Evolutionary conservation across 2,888 invertebrate genomes (phyloP), one percentile per base, ranked within the genome.

Genomic region (Cotesia congregata): DNA sequence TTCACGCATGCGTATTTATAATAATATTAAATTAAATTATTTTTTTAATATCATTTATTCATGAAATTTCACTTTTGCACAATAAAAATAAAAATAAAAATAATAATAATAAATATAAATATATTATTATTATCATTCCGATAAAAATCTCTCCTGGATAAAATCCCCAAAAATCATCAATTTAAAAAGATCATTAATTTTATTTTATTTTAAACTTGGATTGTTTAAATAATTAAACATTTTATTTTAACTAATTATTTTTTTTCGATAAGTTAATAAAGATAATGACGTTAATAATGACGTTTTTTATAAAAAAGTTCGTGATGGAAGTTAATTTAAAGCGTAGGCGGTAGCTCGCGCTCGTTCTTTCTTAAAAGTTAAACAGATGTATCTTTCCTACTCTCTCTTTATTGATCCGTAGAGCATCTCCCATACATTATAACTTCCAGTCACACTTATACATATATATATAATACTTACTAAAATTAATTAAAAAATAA

Each of bases 401-500:
- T 62, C 41, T 67, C 41, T 64, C 38, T 71, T 72, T 76, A 76
- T 76, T 76, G 76, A 76, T 76, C 76, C 70, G 70, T 20, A 62
- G 64, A 76, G 68, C 69, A 76, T 39, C 38, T 61, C 67, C 17
- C 68, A 67, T 69, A 67, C 64, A 75, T 64, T 72, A 12, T 74
- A 72, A 67, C 41, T 75, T 60, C 64, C 74, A 80, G 78, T 83
- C 82, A 80, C 78, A 77, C 81, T 80, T 78, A 79, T 81, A 80
- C 82, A 80, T 82, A 81, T 76, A 79, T 76, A 74, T 68, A 62
- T 78, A 75, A n/a, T n/a, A n/a, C n/a, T n/a, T n/a, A n/a, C n/a
- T 12, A 70, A 72, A 75, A 69, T 74, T 64, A 59, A 77, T 75
- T 77, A 65, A 72, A 80, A 38, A 6, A 64, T 89, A 0, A 90